These are phyloP conservation scores for Acrobasis suavella DNA, from an alignment of 2,888 invertebrate genomes.

Conservation along the genomic window DNA sequence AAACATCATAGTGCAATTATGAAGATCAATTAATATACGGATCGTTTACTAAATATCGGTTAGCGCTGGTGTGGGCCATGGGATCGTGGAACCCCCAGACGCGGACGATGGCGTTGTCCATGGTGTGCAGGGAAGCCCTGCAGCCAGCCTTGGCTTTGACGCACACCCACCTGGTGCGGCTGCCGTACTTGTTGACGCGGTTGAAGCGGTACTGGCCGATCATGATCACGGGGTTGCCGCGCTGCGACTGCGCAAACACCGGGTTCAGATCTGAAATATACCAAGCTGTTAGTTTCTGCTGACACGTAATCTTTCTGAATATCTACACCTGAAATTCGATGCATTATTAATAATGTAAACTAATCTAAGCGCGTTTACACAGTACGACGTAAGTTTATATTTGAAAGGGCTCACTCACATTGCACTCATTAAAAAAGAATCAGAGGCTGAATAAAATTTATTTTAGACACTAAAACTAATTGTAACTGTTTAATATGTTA, in stretches of 20 bases:
- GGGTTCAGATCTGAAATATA: constrained; percentile 70
- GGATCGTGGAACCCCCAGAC: constrained; percentile 78
- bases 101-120: constrained; percentile 34
- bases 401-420: too few relatives aligned
- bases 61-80: constrained; percentile 70
- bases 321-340: too few relatives aligned
- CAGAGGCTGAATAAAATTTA: too few relatives aligned
- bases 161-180: constrained; percentile 10
- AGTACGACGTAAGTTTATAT: too few relatives aligned
- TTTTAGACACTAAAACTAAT: too few relatives aligned
- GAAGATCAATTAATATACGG: background rate
- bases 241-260: constrained; percentile 72
- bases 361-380: too few relatives aligned
- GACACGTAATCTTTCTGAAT: background rate
- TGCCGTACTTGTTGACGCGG: constrained; percentile 69
- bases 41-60: constrained; percentile 54
- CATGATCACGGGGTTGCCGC: constrained; percentile 78
- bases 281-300: constrained; percentile 47
- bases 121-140: constrained; percentile 26
- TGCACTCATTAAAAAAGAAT: too few relatives aligned
- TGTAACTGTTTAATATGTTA: too few relatives aligned
- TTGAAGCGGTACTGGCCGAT: constrained; percentile 77
- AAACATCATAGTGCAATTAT: too few relatives aligned
- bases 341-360: too few relatives aligned
- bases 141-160: constrained; percentile 24